A percentile compares a stretch with the other conserved stretches of the same genome.
Evolutionary conservation across 2,797 vertebrate species (phyloP).

Genomic region (Sebastolobus alascanus): DNA sequence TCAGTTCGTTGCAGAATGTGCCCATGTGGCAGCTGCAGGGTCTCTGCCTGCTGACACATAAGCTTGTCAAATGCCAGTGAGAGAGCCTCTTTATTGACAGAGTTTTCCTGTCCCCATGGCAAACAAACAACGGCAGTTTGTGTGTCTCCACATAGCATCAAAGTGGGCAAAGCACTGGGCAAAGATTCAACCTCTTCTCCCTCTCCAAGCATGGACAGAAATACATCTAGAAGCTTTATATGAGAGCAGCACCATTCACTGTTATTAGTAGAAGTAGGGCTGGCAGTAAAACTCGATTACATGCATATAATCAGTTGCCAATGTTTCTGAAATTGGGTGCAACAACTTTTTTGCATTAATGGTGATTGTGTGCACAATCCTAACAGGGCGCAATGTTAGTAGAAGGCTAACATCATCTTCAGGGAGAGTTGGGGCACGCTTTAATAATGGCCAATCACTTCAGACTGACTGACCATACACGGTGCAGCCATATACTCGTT

Average conservation of each 20-base stretch:
- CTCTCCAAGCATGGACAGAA: neutral
- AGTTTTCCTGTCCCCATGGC: conserved; percentile 31
- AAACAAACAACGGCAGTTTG: conserved; percentile 33
- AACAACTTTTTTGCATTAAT: neutral
- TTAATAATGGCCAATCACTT: conserved; percentile 28
- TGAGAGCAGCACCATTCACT: neutral
- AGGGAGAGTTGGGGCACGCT: neutral
- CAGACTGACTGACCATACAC: neutral
- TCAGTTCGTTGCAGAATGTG: conserved; percentile 42
- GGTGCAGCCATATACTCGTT: no score
- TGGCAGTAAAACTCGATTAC: neutral
- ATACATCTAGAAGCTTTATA: conserved; percentile 1
- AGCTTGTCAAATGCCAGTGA: conserved; percentile 59
- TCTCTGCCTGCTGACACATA: conserved; percentile 52
- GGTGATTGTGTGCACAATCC: neutral
- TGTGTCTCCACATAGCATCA: conserved; percentile 24
- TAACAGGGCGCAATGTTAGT: neutral
- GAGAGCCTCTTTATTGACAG: conserved; percentile 54
- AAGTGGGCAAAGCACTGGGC: conserved; percentile 3
- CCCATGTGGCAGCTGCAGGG: conserved; percentile 59
- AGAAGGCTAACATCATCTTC: conserved; percentile 12
- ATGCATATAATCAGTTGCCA: neutral
- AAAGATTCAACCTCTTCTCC: conserved; percentile 5
- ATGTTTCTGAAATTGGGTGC: neutral
- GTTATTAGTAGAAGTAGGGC: neutral